Evolutionary conservation across 2,888 invertebrate genomes (phyloP).

Genomic region (Tiliacea aurago): DNA sequence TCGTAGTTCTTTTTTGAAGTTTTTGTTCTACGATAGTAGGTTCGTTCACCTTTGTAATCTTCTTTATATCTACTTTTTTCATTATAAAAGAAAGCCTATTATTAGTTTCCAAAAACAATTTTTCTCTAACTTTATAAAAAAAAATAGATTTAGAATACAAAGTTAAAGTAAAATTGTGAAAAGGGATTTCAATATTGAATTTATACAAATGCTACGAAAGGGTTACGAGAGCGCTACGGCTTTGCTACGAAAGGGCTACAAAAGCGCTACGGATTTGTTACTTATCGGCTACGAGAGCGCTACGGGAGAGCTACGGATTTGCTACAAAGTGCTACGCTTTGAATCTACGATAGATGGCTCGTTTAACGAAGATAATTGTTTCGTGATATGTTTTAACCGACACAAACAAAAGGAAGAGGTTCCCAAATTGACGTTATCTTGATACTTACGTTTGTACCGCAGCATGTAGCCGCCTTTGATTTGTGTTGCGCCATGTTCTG

Average conservation of each 20-base stretch:
- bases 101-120: constrained; percentile 6
- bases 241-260: background rate
- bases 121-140: background rate
- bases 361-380: background rate
- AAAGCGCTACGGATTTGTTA: background rate
- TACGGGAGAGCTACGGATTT: background rate
- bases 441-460: constrained; percentile 94
- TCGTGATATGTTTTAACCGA: background rate
- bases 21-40: constrained; percentile 20
- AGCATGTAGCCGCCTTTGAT: constrained; percentile 94
- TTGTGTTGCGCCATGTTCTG: constrained; percentile 92
- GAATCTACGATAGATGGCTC: background rate
- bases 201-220: background rate
- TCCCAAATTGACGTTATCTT: background rate
- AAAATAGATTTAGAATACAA: constrained; percentile 6
- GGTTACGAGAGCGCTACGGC: constrained; percentile 1
- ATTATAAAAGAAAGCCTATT: background rate
- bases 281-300: background rate
- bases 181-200: background rate
- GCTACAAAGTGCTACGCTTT: background rate
- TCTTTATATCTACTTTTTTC: background rate
- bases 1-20: constrained; percentile 1
- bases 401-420: background rate
- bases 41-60: constrained; percentile 30
- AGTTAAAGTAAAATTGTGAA: constrained; percentile 1